A percentile compares a stretch with the other conserved stretches of the same genome.
Conservation (phyloP, 64 coral and sea anemone species). For the Hydrozoanthus tunicans region DNA sequence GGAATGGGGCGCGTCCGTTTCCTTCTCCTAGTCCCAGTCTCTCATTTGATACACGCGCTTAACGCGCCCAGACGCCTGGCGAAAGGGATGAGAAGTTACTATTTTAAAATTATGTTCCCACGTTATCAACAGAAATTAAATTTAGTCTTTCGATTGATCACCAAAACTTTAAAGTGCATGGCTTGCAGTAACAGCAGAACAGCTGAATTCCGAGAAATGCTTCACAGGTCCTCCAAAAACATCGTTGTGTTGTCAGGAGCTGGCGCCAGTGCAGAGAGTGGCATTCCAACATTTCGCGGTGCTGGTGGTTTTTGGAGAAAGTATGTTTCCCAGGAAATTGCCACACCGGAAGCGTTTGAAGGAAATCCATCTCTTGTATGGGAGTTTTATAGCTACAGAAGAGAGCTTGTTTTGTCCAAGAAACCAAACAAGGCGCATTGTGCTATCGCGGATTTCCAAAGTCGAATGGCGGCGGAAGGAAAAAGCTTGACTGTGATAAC, state of each 20-base stretch:
- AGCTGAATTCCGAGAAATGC: conserved; percentile 69
- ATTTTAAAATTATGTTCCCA: too few relatives aligned
- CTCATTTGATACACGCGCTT: too few relatives aligned
- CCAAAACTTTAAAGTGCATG: too few relatives aligned
- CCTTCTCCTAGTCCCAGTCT: too few relatives aligned
- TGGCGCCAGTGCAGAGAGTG: conserved; percentile 92
- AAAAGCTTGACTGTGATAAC: conserved; percentile 77
- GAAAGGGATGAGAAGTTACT: too few relatives aligned
- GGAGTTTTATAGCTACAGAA: conserved; percentile 98
- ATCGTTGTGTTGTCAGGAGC: conserved; percentile 88
- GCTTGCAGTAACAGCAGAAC: neutral
- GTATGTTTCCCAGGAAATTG: conserved; percentile 78
- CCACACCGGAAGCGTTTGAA: conserved; percentile 72
- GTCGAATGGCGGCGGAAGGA: conserved; percentile 54
- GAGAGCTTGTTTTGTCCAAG: conserved; percentile 88
- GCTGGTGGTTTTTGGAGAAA: conserved; percentile 95
- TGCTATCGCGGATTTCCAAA: conserved; percentile 95
- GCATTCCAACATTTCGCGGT: conserved; percentile 96
- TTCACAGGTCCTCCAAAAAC: conserved; percentile 71
- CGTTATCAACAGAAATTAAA: too few relatives aligned
- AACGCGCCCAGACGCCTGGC: too few relatives aligned
- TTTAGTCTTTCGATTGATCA: too few relatives aligned
- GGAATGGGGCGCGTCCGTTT: too few relatives aligned
- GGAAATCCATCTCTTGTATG: conserved; percentile 91
- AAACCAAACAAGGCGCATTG: conserved; percentile 90